These are phyloP conservation scores for Corythoichthys intestinalis DNA, from an alignment of 2,113 vertebrate genomes.

Conservation along the genomic window DNA sequence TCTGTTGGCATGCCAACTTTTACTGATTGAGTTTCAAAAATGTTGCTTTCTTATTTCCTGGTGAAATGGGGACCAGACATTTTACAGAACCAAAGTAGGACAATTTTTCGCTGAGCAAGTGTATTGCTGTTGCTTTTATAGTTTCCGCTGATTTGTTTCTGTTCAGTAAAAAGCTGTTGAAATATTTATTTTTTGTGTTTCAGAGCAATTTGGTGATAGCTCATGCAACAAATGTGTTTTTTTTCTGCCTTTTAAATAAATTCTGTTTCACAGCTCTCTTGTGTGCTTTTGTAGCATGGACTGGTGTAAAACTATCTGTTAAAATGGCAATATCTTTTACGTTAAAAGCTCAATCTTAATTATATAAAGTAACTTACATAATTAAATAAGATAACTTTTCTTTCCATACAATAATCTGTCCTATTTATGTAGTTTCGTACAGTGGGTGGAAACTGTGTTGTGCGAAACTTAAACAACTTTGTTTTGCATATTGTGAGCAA, in stretches of 20 bases:
- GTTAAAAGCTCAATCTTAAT: not conserved
- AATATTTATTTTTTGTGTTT: not conserved
- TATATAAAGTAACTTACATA: not conserved
- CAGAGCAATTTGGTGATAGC: constrained; percentile 8
- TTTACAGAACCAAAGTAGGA: not conserved
- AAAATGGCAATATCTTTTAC: not conserved
- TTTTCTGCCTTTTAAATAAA: not conserved
- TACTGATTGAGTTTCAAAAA: not conserved
- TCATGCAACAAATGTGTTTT: constrained; percentile 1
- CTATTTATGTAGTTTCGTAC: not conserved
- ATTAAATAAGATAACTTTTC: not conserved
- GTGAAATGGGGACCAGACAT: not conserved
- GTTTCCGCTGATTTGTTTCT: constrained; percentile 10
- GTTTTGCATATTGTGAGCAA: not conserved
- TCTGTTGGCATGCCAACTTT: constrained; percentile 13
- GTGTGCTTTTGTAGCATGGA: not conserved
- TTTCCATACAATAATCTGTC: not conserved
- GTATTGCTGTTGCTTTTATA: not conserved
- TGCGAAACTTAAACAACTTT: not conserved
- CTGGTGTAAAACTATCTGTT: no score
- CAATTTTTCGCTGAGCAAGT: not conserved
- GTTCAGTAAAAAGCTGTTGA: not conserved
- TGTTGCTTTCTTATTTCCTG: not conserved
- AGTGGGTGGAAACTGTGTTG: not conserved
- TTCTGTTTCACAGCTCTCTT: not conserved